phyloP scores from a whole-genome alignment of 2,797 vertebrate species.

The Anas acuta region DNA sequence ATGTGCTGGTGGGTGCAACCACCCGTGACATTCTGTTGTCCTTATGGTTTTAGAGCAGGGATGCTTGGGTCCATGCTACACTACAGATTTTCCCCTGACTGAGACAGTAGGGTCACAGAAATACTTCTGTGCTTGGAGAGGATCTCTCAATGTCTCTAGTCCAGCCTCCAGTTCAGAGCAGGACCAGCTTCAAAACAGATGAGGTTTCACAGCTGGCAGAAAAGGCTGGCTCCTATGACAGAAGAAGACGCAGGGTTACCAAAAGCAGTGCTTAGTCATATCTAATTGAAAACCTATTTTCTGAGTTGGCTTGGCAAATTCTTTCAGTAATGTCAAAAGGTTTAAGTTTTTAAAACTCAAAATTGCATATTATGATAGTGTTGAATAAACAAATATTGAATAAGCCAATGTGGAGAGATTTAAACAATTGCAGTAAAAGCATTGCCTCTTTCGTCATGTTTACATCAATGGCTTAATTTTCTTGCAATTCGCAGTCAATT shows the following conservation, averaged over 20 bases:
- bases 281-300: background rate
- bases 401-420: background rate
- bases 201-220: background rate
- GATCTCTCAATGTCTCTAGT: background rate
- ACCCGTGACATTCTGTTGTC: background rate
- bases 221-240: background rate
- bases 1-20: background rate
- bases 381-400: background rate
- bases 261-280: background rate
- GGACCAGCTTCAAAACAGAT: background rate
- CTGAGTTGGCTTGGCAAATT: background rate
- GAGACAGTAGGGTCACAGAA: background rate
- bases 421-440: background rate
- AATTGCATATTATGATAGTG: background rate
- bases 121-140: background rate
- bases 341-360: background rate
- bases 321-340: background rate
- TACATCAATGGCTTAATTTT: background rate
- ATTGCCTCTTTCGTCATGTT: background rate
- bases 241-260: background rate
- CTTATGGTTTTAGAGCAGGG: background rate
- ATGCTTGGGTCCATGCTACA: background rate
- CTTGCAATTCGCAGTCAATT: background rate
- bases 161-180: background rate
- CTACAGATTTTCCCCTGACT: background rate